Percentiles rank a stretch among this genome's conserved stretches.
Evolutionary conservation across 2,113 vertebrate genomes (phyloP).

Genomic region (Enhydra lutris): DNA sequence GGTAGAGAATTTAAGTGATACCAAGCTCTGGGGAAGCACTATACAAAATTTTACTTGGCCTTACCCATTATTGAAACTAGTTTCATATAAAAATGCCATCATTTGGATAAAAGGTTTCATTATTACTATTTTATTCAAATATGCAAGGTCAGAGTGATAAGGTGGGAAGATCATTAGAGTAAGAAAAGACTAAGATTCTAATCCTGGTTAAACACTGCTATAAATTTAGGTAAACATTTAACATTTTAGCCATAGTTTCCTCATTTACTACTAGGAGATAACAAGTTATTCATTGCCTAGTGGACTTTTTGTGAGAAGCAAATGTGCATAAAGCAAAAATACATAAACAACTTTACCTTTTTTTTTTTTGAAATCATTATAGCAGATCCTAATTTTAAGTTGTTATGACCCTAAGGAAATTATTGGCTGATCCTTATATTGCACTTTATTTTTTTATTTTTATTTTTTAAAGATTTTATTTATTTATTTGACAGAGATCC

Average conservation of each 20-base stretch:
- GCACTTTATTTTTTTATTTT: background rate
- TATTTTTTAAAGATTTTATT: too few relatives aligned
- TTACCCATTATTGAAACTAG: constrained; percentile 10
- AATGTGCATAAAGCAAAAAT: background rate
- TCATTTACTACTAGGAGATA: background rate
- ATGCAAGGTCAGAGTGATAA: background rate
- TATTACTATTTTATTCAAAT: background rate
- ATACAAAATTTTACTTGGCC: constrained; percentile 32
- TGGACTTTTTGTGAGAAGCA: background rate
- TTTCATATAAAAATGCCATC: constrained; percentile 29
- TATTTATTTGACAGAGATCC: too few relatives aligned
- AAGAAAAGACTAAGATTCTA: background rate
- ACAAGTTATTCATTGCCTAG: background rate
- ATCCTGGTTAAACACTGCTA: background rate
- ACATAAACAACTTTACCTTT: background rate
- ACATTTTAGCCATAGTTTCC: background rate
- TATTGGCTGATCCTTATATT: background rate
- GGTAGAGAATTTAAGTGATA: constrained; percentile 23
- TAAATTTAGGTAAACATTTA: background rate
- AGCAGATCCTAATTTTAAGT: background rate
- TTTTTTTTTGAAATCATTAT: background rate
- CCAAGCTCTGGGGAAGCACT: background rate
- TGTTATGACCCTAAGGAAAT: background rate
- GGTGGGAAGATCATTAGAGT: background rate
- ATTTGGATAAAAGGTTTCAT: background rate